Base-by-base conservation (phyloP, 1,140 invertebrate genomes). In the Drosophila ambigua region DNA sequence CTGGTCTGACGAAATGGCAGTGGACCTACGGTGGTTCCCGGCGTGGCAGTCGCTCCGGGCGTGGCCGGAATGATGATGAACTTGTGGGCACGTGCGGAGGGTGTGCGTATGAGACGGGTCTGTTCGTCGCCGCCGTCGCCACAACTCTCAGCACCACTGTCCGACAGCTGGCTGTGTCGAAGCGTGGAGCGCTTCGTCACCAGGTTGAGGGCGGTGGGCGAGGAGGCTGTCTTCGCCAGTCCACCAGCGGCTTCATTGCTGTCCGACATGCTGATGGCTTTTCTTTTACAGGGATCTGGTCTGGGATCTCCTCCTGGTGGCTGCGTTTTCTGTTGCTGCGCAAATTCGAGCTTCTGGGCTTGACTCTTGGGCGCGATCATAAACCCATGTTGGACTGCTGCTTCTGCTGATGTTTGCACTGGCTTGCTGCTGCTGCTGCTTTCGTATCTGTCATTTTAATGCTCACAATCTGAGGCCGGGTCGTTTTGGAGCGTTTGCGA, bases 41-140 rank as follows among this genome's bases (percentile, higher is more conserved):
- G 66, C 4, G 85, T 63, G 2, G 41, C 58, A 46, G 65, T 59
- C 44, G 68, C 59, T 15, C 77, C 68, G 11, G 79, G 73, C 51
- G 87, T 74, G 31, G 90, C 72, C 35, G 90, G 90, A 55, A 91
- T 91, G 1, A 91, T 91, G 31, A 91, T 91, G 54, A 73, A 91
- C 74, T 91, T 91, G 50, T 91, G 87, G 5, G 87, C 55, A 11
- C 90, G 77, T 43, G 77, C 44, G 5, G 90, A 91, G 0, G 87
- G 64, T 3, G 71, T 58, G 2, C 90, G 87, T 9, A 91, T 82
- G 41, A 91, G 83, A 0, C 75, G 77, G 2, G 80, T 53, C 49
- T 91, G 90, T 6, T 91, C 90, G 20, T 91, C 89, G 15, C 72
- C 78, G 26, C 90, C 90, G 28, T 74, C 75, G 59, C 35, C 35